A percentile compares a stretch with the other conserved stretches of the same genome.
phyloP scores from a whole-genome alignment of 2,797 vertebrate genomes.

The Silurus lanzhouensis region DNA sequence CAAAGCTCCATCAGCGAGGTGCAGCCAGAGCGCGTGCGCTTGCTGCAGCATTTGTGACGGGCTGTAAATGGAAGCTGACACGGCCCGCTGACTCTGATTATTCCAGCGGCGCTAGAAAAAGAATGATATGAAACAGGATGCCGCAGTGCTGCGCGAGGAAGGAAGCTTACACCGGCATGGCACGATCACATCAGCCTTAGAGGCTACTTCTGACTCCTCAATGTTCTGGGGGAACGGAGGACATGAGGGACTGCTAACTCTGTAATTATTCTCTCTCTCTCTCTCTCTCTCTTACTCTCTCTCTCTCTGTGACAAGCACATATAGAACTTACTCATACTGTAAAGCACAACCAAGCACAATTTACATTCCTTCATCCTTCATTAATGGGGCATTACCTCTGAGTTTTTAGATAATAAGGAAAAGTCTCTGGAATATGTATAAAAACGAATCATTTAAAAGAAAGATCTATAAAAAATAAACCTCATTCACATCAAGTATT shows the following conservation, averaged over 20 bases:
- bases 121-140: slow-evolving; percentile 87
- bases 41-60: slow-evolving; percentile 65
- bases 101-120: slow-evolving; percentile 85
- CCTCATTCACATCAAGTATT: too few relatives aligned
- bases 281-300: slow-evolving; percentile 70
- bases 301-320: slow-evolving; percentile 61
- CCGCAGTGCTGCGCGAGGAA: slow-evolving; percentile 81
- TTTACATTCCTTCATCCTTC: neutral
- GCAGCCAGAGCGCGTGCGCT: slow-evolving; percentile 23
- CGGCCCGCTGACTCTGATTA: slow-evolving; percentile 86
- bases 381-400: too few relatives aligned
- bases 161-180: slow-evolving; percentile 85
- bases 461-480: too few relatives aligned
- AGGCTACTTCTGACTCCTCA: slow-evolving; percentile 80
- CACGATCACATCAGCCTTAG: slow-evolving; percentile 87
- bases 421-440: neutral
- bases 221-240: slow-evolving; percentile 39
- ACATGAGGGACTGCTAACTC: neutral
- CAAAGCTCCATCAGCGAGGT: slow-evolving; percentile 44
- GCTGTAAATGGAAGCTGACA: slow-evolving; percentile 86
- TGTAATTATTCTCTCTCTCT: neutral
- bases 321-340: neutral
- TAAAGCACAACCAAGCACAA: neutral
- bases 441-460: too few relatives aligned
- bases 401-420: neutral